Evolutionary conservation across 2,113 vertebrate species (phyloP), one percentile per base, ranked within the genome.

Genomic region (Neodontobutis hainanensis): DNA sequence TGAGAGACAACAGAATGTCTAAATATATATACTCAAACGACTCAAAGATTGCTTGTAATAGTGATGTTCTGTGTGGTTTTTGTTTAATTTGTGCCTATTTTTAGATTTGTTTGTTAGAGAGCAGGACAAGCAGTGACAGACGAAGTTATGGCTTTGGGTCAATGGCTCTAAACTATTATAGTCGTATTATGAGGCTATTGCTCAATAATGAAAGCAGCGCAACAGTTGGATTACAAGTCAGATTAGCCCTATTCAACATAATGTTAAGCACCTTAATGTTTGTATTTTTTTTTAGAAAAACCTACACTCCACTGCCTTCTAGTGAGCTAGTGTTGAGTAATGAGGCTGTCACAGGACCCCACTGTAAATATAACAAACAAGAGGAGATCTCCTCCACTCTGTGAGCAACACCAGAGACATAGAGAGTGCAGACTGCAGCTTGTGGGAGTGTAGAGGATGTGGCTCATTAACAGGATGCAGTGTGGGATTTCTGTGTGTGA

Each of bases 391-490:
- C 57, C 52, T 14, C 47, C 40, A 47, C 48, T 7, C 50, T 56
- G 19, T 8, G 40, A 47, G 61, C 11, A 71, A 68, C 47, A 42
- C 46, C 44, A 73, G 70, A 67, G 15, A 61, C 53, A 69, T 48
- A 46, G 8, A 38, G 36, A 61, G 43, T 35, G 46, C 9, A 19
- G 34, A 36, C 34, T 60, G 2, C 4, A 2, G 14, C 57, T 32
- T 49, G 55, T 53, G 67, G 47, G 52, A 75, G 9, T 49, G 62
- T 45, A 0, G n/a, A 87, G 86, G 82, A 88, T 84, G 85, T 85
- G 88, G 82, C 78, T 82, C 49, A 80, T 87, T 64, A 84, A 73
- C 87, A 88, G 85, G 87, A 89, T 88, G 85, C 11, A 11, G 48
- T 47, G 57, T 19, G 19, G 47, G 1, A 5, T 57, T 62, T 43